phyloP scores from a whole-genome alignment of 2,113 vertebrate species.

The Podarcis cretensis region DNA sequence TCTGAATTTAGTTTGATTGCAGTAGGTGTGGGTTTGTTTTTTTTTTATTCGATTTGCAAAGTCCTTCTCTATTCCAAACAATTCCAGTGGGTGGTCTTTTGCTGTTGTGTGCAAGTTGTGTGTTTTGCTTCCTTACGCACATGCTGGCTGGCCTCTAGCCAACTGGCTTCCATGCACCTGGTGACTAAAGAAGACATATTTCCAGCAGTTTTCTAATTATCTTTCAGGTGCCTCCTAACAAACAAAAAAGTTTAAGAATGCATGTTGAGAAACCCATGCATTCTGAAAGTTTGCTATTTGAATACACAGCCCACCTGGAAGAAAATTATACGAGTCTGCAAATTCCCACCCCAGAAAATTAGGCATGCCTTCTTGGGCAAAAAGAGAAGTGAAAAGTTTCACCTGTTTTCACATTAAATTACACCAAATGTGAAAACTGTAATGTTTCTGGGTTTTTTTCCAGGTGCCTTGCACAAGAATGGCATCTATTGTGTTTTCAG shows the following conservation, averaged over 20 bases:
- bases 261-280: background rate
- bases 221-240: background rate
- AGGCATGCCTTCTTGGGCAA: no score
- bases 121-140: background rate
- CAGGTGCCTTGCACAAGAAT: background rate
- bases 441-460: background rate
- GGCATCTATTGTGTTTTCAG: no score
- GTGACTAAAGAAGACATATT: background rate
- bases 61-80: background rate
- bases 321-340: background rate
- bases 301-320: background rate
- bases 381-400: background rate
- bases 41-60: background rate
- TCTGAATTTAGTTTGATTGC: background rate
- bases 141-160: background rate
- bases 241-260: background rate
- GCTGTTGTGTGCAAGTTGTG: no score
- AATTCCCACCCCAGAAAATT: background rate
- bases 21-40: background rate
- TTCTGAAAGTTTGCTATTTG: background rate
- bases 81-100: background rate
- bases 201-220: background rate
- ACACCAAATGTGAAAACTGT: background rate
- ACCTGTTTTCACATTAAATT: background rate
- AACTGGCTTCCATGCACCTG: background rate